Evolutionary conservation across 37 sponge, comb jelly and placozoan genomes (phyloP).

Genomic region (Geodia barretti): DNA sequence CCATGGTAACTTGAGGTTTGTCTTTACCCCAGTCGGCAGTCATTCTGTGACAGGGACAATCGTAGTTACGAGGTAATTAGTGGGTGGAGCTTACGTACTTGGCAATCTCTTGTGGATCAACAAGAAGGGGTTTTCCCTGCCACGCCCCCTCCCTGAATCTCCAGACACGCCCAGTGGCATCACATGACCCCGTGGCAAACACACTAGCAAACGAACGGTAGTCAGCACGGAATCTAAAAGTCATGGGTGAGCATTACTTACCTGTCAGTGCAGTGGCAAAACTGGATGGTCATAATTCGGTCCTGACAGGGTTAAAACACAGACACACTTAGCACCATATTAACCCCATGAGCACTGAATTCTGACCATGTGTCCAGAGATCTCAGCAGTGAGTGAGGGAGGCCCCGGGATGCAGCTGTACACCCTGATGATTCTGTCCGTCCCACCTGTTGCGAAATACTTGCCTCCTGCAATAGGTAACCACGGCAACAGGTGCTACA

Average conservation of each 20-base stretch:
- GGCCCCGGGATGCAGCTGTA: slow-evolving; percentile 58
- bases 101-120: slow-evolving; percentile 8
- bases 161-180: slow-evolving; percentile 79
- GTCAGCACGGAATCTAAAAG: not conserved
- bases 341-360: not conserved
- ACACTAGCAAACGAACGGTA: slow-evolving; percentile 10
- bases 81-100: slow-evolving; percentile 1
- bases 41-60: slow-evolving; percentile 2
- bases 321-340: not conserved
- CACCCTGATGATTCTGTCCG: slow-evolving; percentile 67
- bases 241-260: no score
- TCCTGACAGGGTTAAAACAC: slow-evolving; percentile 14
- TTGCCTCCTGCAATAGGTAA: slow-evolving; percentile 37
- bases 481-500: no score
- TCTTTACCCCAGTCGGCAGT: not conserved
- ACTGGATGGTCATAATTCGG: slow-evolving; percentile 61
- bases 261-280: slow-evolving; percentile 37
- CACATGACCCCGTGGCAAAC: slow-evolving; percentile 77
- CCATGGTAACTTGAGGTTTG: slow-evolving; percentile 66
- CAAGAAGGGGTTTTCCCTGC: slow-evolving; percentile 24
- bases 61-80: not conserved
- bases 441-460: slow-evolving; percentile 83
- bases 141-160: slow-evolving; percentile 35
- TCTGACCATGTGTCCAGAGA: slow-evolving; percentile 75
- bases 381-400: slow-evolving; percentile 47